Conservation (phyloP, 2,888 invertebrate genomes). For the Yponomeuta evonymella region DNA sequence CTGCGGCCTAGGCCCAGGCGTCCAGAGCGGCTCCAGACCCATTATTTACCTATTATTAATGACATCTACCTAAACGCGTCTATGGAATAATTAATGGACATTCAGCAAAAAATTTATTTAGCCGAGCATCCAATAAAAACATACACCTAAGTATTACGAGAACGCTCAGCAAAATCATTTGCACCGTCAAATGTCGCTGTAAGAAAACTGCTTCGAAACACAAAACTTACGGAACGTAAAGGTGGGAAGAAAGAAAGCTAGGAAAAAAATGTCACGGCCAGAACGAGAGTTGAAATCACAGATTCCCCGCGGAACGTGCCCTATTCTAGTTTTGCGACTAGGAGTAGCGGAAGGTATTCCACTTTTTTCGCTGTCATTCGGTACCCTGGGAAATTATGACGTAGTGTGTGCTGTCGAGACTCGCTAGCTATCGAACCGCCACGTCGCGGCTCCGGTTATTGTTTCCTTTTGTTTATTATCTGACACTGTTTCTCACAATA, state of each 20-base stretch:
- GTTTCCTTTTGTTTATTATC: neutral
- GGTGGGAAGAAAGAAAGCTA: slow-evolving; percentile 4
- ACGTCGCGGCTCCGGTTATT: neutral
- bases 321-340: slow-evolving; percentile 17
- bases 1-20: neutral
- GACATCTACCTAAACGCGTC: neutral
- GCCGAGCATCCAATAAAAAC: neutral
- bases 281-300: slow-evolving; percentile 22
- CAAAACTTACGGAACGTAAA: slow-evolving; percentile 12
- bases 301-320: slow-evolving; percentile 21
- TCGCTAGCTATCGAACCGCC: neutral
- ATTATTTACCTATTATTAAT: neutral
- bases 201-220: slow-evolving; percentile 8
- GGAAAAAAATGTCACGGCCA: slow-evolving; percentile 13
- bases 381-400: slow-evolving; percentile 36
- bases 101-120: neutral
- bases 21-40: neutral
- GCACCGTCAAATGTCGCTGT: neutral
- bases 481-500: neutral
- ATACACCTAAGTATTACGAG: neutral
- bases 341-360: slow-evolving; percentile 15
- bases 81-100: neutral
- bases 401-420: slow-evolving; percentile 20
- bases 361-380: slow-evolving; percentile 23
- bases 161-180: neutral